These are phyloP conservation scores for Tragelaphus scriptus DNA, from an alignment of 2,113 vertebrate genomes.

Conservation along the genomic window DNA sequence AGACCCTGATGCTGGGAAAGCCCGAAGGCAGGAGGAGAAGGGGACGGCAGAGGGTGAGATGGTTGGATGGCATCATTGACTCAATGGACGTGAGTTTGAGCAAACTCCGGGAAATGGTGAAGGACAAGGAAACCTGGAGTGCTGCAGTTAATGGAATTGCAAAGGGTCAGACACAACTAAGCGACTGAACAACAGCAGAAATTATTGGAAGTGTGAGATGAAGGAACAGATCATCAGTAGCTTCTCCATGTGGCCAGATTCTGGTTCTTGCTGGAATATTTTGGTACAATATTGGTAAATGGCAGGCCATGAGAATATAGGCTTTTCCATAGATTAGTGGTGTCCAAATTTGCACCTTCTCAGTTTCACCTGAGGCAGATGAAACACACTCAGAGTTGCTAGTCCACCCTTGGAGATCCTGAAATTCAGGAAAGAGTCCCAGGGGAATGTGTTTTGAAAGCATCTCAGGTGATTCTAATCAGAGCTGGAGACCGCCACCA, in stretches of 20 bases:
- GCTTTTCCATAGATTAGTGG: background rate
- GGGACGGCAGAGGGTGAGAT: background rate
- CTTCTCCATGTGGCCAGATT: background rate
- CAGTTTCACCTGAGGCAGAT: background rate
- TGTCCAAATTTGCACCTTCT: background rate
- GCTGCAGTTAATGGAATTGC: background rate
- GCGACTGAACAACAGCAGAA: background rate
- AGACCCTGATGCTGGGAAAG: background rate
- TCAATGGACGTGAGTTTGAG: background rate
- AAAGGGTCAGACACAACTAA: rapidly evolving
- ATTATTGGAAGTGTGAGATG: background rate
- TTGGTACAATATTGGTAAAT: background rate
- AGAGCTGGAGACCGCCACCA: background rate
- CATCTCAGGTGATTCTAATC: slow-evolving; percentile 45
- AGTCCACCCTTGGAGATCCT: background rate
- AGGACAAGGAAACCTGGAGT: background rate
- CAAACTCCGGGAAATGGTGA: background rate
- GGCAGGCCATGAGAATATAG: background rate
- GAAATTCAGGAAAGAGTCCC: background rate
- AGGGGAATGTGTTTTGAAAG: background rate
- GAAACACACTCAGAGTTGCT: background rate
- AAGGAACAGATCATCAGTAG: rapidly evolving
- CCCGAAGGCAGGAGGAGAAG: background rate
- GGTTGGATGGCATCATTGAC: background rate
- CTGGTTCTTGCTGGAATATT: background rate